phyloP scores from a whole-genome alignment of 2,113 vertebrate species.

The Ardeotis arabs region DNA sequence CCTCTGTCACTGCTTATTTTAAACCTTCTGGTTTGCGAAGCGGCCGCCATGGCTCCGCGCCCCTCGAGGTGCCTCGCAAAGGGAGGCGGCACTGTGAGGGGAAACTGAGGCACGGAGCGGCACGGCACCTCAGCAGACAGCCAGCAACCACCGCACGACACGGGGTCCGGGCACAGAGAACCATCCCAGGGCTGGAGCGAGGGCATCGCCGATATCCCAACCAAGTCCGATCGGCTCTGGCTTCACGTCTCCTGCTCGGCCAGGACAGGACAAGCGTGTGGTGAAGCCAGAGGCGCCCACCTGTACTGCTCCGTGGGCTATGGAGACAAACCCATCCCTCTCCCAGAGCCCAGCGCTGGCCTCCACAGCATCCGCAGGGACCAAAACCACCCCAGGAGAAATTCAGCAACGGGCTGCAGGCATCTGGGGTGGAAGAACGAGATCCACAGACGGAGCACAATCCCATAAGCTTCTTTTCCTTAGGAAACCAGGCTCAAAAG shows the following conservation, averaged over 20 bases:
- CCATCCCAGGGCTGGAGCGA: not conserved
- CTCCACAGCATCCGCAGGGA: not conserved
- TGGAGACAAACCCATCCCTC: accelerated
- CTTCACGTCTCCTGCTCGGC: not conserved
- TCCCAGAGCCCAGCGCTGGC: not conserved
- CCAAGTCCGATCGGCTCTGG: accelerated
- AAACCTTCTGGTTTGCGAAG: not conserved
- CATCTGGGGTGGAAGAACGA: not conserved
- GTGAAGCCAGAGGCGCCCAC: accelerated
- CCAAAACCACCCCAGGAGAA: not conserved
- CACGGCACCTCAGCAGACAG: not conserved
- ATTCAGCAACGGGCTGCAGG: accelerated
- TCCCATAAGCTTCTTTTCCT: not conserved
- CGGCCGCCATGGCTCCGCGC: not conserved
- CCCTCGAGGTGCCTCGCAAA: not conserved
- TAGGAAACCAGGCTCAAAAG: not conserved
- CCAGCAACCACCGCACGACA: not conserved
- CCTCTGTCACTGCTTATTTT: not conserved
- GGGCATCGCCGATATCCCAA: not conserved
- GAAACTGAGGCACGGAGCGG: not conserved
- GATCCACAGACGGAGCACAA: not conserved
- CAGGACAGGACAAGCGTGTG: not conserved
- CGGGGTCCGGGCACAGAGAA: accelerated
- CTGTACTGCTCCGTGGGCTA: not conserved
- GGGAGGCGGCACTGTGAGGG: not conserved